Evolutionary conservation across 2,797 vertebrate species (phyloP), one percentile per base, ranked within the genome.

Genomic region (Cynopterus sphinx): DNA sequence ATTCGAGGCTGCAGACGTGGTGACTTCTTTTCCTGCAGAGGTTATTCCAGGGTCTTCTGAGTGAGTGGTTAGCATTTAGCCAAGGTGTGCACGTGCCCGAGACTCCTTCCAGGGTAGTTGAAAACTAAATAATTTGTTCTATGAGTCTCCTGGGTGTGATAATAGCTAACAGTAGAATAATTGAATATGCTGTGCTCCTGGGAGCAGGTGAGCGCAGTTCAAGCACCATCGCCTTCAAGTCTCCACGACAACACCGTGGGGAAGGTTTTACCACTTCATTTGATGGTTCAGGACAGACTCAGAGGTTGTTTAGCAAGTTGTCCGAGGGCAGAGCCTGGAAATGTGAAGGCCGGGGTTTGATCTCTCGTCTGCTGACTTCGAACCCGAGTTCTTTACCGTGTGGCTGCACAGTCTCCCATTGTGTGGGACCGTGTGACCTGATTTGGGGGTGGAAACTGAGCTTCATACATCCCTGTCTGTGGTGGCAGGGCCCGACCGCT

Each of bases 1-100:
- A 3, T 21, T 26, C 12, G 36, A 89, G 53, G 41, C 51, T 53
- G 3, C 22, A 0, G 2, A 46, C 39, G 0, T 73, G 53, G 11
- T 1, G 16, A 33, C 55, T 74, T 22, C n/a, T 61, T 61, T 53
- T 31, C 36, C 43, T 61, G 28, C 36, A 41, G 19, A 5, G 26
- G 33, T 71, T 31, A 9, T 43, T 87, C 78, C 78, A 61, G 87
- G 53, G 33, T 65, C 85, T 87, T 77, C 84, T 61, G 73, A 81
- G 57, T 3, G 26, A 33, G 10, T 7, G 11, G 33, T 41, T 39
- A 92, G 21, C 6, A 0, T 33, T 51, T 81, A 87, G n/a, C 49
- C 24, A 1, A 59, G 41, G 26, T 17, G 17, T 10, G 13, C 6
- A 59, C 13, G 22, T n/a, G 1, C 21, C 4, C 41, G 83, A 33